Base-by-base conservation (phyloP, 2,113 vertebrate species). In the rat (Rattus norvegicus) region DNA sequence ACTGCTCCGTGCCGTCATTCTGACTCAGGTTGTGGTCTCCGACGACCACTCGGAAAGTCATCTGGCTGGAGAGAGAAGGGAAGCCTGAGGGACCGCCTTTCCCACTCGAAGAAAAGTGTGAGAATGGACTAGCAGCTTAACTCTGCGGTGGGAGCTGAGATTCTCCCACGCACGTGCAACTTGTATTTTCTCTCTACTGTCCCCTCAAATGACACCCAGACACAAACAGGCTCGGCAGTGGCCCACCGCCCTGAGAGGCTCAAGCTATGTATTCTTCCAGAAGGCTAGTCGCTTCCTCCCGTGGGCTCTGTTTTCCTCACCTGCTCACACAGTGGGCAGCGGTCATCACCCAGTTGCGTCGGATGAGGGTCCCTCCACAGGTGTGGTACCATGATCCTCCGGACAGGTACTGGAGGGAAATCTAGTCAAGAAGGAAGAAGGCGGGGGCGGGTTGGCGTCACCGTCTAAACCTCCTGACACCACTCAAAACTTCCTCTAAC, bases 281-380 rank as follows among this genome's bases (percentile, higher is more conserved):
- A 91, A 93, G 30, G 43, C 1, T 69, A 26, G 52, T 9, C 30
- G 14, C 16, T 59, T 39, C 54, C 56, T 70, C 54, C 79, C 17
- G 56, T 65, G 61, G 39, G 2, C 39, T 26, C 77, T 73, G 67
- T 73, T 63, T 86, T 86, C 79, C 95, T 93, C 91, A 99, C 99
- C 22, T 91, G 88, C 98, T 98, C 7, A 99, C 98, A 26, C 99
- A 99, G 95, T 99, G 99, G 97, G 99, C 99, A 7, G 99, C 99
- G 0, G 99, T 99, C 99, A 99, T 97, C 54, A 99, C 99, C 99
- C 99, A 99, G 97, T 98, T 98, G 10, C 5, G 97, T 36, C 0
- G 88, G 91, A 99, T 98, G 98, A 99, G 98, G 93, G 98, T 99
- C 85, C 99, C 99, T 12, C 99, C 99, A 19, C 99, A 99, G 20